Conservation (phyloP, 2,888 invertebrate genomes). For the Dione juno region DNA sequence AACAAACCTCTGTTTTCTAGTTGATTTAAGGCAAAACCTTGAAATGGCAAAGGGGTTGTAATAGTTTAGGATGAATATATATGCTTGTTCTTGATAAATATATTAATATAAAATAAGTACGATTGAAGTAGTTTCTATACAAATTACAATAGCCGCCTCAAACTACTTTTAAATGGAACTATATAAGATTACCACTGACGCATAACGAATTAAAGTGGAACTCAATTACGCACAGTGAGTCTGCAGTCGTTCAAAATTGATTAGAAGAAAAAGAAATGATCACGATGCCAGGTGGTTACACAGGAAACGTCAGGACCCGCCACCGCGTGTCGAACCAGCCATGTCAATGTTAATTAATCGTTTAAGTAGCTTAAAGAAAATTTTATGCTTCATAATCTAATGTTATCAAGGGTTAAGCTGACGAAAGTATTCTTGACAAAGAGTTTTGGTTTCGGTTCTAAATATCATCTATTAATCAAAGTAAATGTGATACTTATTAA, state of each 20-base stretch:
- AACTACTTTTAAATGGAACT: not conserved
- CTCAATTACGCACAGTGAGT: constrained; percentile 79
- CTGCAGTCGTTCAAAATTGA: constrained; percentile 71
- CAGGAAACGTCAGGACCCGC: constrained; percentile 65
- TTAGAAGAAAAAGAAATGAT: constrained; percentile 63
- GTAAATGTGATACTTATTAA: too few species aligned
- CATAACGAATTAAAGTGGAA: constrained; percentile 49
- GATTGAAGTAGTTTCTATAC: too few species aligned
- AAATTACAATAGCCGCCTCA: not conserved
- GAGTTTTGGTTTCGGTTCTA: not conserved
- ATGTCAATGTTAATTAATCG: constrained; percentile 81
- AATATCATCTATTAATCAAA: constrained; percentile 3
- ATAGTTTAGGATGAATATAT: too few species aligned
- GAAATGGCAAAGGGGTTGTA: too few species aligned
- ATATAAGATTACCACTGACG: constrained; percentile 17
- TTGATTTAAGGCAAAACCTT: too few species aligned
- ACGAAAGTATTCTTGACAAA: constrained; percentile 12
- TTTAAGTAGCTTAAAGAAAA: constrained; percentile 63
- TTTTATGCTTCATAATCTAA: constrained; percentile 53
- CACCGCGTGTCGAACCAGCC: constrained; percentile 71
- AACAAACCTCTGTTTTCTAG: too few species aligned
- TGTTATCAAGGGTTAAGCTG: constrained; percentile 42
- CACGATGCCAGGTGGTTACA: constrained; percentile 69
- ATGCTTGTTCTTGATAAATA: too few species aligned
- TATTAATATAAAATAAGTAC: too few species aligned